Conservation (phyloP, 2,888 invertebrate genomes). For the Sphaerophoria taeniata region DNA sequence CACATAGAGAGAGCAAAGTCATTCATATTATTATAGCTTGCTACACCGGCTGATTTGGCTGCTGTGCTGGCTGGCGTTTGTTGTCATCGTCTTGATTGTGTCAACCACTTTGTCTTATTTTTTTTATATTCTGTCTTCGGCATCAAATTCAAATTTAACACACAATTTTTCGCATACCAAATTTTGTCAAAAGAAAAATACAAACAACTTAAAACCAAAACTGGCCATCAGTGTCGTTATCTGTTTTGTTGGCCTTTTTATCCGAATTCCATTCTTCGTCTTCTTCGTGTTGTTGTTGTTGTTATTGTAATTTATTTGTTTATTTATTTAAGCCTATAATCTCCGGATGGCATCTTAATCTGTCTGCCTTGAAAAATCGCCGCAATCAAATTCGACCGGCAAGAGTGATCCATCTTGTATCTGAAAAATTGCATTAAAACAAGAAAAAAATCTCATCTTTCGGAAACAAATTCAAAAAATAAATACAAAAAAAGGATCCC, state of each 20-base stretch:
- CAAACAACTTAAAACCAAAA: not conserved
- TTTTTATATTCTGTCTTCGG: conserved; percentile 1
- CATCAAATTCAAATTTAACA: not conserved
- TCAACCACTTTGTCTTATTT: conserved; percentile 21
- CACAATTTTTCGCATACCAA: not conserved
- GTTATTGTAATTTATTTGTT: conserved; percentile 19
- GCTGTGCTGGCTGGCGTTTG: conserved; percentile 45
- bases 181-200: conserved; percentile 15
- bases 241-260: conserved; percentile 13
- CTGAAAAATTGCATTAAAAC: conserved; percentile 12
- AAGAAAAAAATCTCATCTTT: conserved; percentile 1
- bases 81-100: conserved; percentile 21
- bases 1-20: conserved; percentile 23
- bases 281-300: not conserved
- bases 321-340: not conserved
- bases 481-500: conserved; percentile 42
- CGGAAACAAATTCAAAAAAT: conserved; percentile 19
- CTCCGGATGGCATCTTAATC: conserved; percentile 3
- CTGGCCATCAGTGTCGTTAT: not conserved
- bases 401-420: conserved; percentile 43
- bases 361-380: conserved; percentile 23
- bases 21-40: conserved; percentile 8
- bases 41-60: conserved; percentile 52
- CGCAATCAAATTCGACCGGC: conserved; percentile 15
- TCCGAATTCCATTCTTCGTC: not conserved